A percentile compares a stretch with the other conserved stretches of the same genome.
Evolutionary conservation across 2,797 vertebrate species (phyloP).

Genomic region (Lophius americanus): DNA sequence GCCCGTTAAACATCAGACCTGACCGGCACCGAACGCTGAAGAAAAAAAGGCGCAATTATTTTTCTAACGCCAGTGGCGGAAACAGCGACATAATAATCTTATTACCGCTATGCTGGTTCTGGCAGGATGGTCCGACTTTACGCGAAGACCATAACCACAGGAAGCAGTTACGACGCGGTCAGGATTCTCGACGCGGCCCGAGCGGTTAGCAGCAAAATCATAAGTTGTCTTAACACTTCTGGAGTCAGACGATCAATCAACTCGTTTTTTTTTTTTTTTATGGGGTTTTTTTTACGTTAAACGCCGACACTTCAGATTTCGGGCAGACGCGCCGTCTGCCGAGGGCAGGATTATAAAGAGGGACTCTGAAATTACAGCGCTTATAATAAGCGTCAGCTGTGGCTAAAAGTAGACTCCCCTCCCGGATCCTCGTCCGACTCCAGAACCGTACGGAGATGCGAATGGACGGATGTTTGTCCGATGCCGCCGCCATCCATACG

Average conservation of each 20-base stretch:
- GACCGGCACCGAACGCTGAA: constrained; percentile 38
- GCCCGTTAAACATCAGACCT: constrained; percentile 51
- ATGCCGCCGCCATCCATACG: too few species aligned
- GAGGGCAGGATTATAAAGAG: constrained; percentile 12
- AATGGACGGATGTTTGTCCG: neutral
- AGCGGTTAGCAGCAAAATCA: constrained; percentile 23
- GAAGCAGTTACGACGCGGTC: constrained; percentile 34
- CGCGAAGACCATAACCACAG: constrained; percentile 51
- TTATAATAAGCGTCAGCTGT: constrained; percentile 15
- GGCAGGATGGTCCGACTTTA: constrained; percentile 25
- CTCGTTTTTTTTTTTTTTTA: too few species aligned
- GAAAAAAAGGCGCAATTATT: constrained; percentile 24
- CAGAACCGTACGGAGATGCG: neutral
- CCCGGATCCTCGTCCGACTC: neutral
- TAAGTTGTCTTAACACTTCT: constrained; percentile 24
- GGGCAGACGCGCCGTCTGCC: constrained; percentile 15
- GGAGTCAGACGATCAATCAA: constrained; percentile 14
- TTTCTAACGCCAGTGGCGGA: constrained; percentile 41
- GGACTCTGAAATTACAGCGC: constrained; percentile 17
- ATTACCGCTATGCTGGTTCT: constrained; percentile 43
- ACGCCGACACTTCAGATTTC: too few species aligned
- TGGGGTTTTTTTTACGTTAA: too few species aligned
- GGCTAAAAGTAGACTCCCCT: neutral
- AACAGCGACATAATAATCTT: constrained; percentile 38
- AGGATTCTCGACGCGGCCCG: constrained; percentile 34